Evolutionary conservation across 2,797 vertebrate species (phyloP).

Genomic region (Prionace glauca): DNA sequence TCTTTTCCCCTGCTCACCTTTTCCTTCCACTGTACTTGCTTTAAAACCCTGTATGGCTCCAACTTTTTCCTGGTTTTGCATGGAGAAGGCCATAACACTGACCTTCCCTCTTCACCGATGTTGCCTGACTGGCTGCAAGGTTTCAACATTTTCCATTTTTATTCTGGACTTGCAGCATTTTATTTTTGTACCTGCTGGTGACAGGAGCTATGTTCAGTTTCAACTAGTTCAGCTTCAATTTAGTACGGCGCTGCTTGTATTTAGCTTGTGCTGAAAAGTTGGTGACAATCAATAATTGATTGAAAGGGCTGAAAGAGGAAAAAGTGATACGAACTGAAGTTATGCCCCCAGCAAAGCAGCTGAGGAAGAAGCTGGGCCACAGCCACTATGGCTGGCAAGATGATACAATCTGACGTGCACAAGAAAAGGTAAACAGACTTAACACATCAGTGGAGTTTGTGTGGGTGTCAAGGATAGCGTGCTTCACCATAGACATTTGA

Average conservation of each 20-base stretch:
- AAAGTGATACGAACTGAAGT: neutral
- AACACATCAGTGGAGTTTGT: neutral
- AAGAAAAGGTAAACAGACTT: neutral
- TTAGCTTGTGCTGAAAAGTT: neutral
- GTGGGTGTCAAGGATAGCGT: neutral
- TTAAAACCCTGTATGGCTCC: too few relatives aligned
- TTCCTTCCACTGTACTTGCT: too few relatives aligned
- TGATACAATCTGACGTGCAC: neutral
- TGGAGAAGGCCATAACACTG: too few relatives aligned
- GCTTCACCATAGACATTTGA: neutral
- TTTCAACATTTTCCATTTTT: neutral
- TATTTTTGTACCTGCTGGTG: neutral
- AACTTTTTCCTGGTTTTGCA: too few relatives aligned
- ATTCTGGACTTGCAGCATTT: neutral
- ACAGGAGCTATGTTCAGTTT: neutral
- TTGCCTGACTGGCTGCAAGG: neutral
- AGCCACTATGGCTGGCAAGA: neutral
- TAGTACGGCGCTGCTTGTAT: neutral
- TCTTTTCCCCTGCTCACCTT: too few relatives aligned
- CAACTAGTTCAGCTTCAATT: neutral
- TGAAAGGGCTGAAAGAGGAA: neutral
- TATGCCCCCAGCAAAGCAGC: neutral
- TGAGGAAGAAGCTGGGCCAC: neutral
- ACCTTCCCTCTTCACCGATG: neutral
- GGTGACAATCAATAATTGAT: neutral